Base-by-base conservation (phyloP, 1,140 invertebrate genomes). In the Aphis craccivora region DNA sequence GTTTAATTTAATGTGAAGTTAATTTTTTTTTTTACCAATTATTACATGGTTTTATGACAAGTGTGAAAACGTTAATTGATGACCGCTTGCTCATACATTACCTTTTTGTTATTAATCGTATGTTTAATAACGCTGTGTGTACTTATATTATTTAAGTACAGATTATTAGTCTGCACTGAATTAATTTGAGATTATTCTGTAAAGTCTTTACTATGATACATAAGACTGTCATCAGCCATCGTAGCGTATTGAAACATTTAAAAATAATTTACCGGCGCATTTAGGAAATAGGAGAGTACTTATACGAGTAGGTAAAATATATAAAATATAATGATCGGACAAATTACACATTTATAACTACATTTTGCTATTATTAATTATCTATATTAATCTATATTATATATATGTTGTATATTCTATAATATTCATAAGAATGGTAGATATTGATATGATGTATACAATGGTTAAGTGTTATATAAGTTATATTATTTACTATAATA, bases 41-140 rank as follows among this genome's bases (percentile, higher is more conserved):
- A 76, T 76, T 76, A 76, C 14, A 76, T 14, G n/a, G 11, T 43
- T 43, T 30, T 30, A 48, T 48, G 30, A 87, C 43, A 87, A 87
- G 86, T 20, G 86, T 87, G 86, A 87, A 87, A 2, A 87, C 20
- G 43, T n/a, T 48, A 87, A 18, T 48, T 48, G 18, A 48, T 87
- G 86, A 7, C 86, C 86, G 25, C 86, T 87, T 48, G 86, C n/a
- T 87, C 86, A 45, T 86, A 86, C 25, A 83, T 83, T 22, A 76
- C 14, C 60, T 76, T n/a, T 76, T 76, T 11, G 3, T 76, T 18
- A 76, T n/a, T 76, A 76, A 76, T 18, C 14, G 14, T 18, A 76
- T 76, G 14, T 35, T 76, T 76, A 76, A 14, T 76, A 76, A 14
- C 18, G 30, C 30, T n/a, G 4, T 30, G 14, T 35, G 60, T 76